Percentiles rank a stretch among this genome's conserved stretches.
Conservation (phyloP, 2,888 invertebrate species). For the Autographa pulchrina region DNA sequence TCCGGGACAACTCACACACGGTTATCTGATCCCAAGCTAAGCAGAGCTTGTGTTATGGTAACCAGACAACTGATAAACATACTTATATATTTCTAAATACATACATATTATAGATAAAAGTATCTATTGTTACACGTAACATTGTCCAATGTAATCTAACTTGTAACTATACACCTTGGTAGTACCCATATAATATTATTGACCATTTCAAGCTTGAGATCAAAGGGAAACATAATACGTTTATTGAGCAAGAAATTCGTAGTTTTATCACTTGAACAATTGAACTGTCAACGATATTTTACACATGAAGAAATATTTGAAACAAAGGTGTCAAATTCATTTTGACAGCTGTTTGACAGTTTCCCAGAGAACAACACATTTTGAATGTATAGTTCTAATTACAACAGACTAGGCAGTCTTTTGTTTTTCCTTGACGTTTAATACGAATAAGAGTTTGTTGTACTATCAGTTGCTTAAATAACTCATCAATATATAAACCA, state of each 20-base stretch:
- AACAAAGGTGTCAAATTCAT: neutral
- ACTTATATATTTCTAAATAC: too few relatives aligned
- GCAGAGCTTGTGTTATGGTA: too few relatives aligned
- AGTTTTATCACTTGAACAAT: slow-evolving; percentile 19
- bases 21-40: too few relatives aligned
- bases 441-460: too few relatives aligned
- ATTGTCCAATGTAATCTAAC: neutral
- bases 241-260: slow-evolving; percentile 34
- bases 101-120: too few relatives aligned
- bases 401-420: neutral
- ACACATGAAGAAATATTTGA: neutral
- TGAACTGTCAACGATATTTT: neutral
- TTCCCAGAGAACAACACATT: neutral
- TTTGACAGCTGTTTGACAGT: slow-evolving; percentile 2
- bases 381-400: neutral
- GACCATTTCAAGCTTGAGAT: slow-evolving; percentile 10
- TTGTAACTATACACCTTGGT: slow-evolving; percentile 10
- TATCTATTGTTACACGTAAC: neutral
- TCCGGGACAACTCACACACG: too few relatives aligned
- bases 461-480: too few relatives aligned
- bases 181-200: slow-evolving; percentile 12
- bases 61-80: too few relatives aligned
- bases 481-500: too few relatives aligned
- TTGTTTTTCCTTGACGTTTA: too few relatives aligned
- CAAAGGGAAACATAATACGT: slow-evolving; percentile 21